These are phyloP conservation scores for Chiroxiphia lanceolata DNA, from an alignment of 2,797 vertebrate genomes.

Conservation along the genomic window DNA sequence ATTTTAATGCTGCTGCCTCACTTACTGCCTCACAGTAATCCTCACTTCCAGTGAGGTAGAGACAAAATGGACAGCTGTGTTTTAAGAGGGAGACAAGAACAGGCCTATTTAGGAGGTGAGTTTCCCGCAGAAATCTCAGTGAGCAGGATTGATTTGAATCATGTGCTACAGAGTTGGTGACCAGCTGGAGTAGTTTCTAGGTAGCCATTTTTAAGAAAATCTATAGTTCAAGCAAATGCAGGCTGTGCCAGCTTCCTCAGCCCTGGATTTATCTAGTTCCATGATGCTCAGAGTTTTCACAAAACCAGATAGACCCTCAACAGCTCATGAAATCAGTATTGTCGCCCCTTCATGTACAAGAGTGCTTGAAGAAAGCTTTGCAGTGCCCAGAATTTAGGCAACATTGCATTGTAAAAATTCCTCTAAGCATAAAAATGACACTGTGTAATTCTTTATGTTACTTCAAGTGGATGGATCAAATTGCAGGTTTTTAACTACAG, in stretches of 20 bases:
- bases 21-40: too few relatives aligned
- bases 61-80: background rate
- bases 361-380: background rate
- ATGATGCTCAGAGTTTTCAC: background rate
- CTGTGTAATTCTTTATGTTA: background rate
- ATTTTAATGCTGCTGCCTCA: background rate
- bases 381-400: background rate
- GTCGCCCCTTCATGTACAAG: background rate
- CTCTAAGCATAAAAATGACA: background rate
- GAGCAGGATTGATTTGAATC: background rate
- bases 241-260: background rate
- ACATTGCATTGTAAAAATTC: background rate
- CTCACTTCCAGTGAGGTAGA: background rate
- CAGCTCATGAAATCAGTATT: background rate
- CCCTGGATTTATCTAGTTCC: background rate
- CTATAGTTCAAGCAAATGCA: background rate
- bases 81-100: background rate
- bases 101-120: background rate
- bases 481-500: background rate
- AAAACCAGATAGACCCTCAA: background rate
- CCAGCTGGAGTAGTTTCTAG: background rate
- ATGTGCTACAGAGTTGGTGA: background rate
- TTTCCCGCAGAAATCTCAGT: background rate
- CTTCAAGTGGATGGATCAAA: background rate
- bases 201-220: background rate